These are phyloP conservation scores for Epinephelus cyanopodus DNA, from an alignment of 2,113 vertebrate genomes.

Conservation along the genomic window DNA sequence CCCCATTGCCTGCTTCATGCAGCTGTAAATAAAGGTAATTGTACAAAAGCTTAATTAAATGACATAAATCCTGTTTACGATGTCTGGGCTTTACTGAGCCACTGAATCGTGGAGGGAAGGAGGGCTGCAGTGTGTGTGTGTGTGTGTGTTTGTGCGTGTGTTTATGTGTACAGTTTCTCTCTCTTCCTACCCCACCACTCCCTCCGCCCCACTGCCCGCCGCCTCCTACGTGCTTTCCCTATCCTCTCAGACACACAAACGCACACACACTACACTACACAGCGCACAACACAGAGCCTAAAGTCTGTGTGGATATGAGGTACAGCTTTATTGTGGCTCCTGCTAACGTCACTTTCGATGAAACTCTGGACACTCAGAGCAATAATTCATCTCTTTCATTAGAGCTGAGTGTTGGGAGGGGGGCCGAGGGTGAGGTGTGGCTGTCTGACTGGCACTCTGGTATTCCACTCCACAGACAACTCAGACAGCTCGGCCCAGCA, in stretches of 20 bases:
- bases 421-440: constrained; percentile 20
- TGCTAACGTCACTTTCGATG: constrained; percentile 49
- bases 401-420: constrained; percentile 41
- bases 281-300: constrained; percentile 4
- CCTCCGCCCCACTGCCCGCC: not conserved
- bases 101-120: constrained; percentile 58
- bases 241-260: constrained; percentile 16
- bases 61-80: constrained; percentile 85
- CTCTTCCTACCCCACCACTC: not conserved
- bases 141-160: constrained; percentile 2
- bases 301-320: constrained; percentile 17
- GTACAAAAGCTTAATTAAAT: constrained; percentile 86
- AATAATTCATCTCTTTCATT: constrained; percentile 76
- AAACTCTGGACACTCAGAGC: constrained; percentile 47
- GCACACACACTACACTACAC: constrained; percentile 1
- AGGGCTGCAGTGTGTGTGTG: constrained; percentile 10
- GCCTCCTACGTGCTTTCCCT: constrained; percentile 3
- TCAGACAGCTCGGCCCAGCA: constrained; percentile 22
- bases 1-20: constrained; percentile 62
- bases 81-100: constrained; percentile 64
- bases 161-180: not conserved
- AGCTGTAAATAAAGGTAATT: constrained; percentile 85
- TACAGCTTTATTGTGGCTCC: constrained; percentile 43
- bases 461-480: constrained; percentile 46
- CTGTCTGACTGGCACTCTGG: constrained; percentile 27